Percentiles rank a stretch among this genome's conserved stretches.
Evolutionary conservation across 2,888 invertebrate genomes (phyloP).

Genomic region (Lithophane socia): DNA sequence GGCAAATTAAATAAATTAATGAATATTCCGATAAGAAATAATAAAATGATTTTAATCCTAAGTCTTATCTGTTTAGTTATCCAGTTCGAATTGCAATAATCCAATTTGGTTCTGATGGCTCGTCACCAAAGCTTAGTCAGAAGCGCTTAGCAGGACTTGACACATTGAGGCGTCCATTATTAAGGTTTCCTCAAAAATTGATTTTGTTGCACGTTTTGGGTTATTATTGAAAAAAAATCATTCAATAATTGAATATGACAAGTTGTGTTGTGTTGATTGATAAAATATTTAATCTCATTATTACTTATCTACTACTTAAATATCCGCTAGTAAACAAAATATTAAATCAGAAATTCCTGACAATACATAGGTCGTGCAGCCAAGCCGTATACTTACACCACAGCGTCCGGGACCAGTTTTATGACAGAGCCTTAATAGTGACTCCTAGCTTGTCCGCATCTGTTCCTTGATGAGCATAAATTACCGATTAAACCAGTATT

Average conservation of each 20-base stretch:
- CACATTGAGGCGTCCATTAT: not conserved
- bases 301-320: not conserved
- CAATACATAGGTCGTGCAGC: not conserved
- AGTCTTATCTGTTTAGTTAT: not conserved
- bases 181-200: constrained; percentile 25
- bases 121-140: constrained; percentile 34
- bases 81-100: constrained; percentile 23
- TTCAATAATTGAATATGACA: not conserved
- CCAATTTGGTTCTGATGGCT: constrained; percentile 20
- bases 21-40: not conserved
- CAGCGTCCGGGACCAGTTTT: constrained; percentile 78
- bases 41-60: not conserved
- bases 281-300: not conserved
- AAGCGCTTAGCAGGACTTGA: constrained; percentile 30
- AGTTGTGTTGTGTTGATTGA: not conserved
- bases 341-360: constrained; percentile 8
- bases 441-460: constrained; percentile 77
- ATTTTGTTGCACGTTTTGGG: no score
- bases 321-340: not conserved
- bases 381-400: constrained; percentile 71
- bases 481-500: constrained; percentile 75
- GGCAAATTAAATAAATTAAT: not conserved
- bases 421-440: constrained; percentile 79
- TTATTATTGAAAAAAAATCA: no score
- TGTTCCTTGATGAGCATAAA: constrained; percentile 80